Percentiles rank a stretch among this genome's conserved stretches.
phyloP scores from a whole-genome alignment of 2,113 vertebrate genomes.

The Sinocyclocheilus anshuiensis region DNA sequence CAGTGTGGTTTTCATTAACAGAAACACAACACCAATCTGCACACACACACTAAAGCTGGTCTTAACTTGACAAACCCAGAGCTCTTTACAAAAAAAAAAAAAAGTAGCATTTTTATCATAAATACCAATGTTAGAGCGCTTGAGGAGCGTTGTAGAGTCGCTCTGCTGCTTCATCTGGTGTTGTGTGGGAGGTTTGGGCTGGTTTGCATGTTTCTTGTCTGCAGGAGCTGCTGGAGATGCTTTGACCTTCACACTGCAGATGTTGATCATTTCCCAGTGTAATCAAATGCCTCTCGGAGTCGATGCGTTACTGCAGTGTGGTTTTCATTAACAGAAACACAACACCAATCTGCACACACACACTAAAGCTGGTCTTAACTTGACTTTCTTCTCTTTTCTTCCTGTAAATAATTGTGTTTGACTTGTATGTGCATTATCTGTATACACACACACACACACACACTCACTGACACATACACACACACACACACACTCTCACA shows the following conservation, averaged over 20 bases:
- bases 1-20: slow-evolving; percentile 67
- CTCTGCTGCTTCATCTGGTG: not conserved
- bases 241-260: slow-evolving; percentile 15
- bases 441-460: not conserved
- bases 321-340: slow-evolving; percentile 68
- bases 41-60: not conserved
- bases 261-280: slow-evolving; percentile 57
- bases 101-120: too few relatives aligned
- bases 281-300: slow-evolving; percentile 62
- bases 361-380: slow-evolving; percentile 6
- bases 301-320: slow-evolving; percentile 60
- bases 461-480: not conserved
- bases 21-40: slow-evolving; percentile 56
- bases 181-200: not conserved
- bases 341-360: slow-evolving; percentile 23
- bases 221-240: not conserved
- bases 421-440: slow-evolving; percentile 48
- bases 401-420: slow-evolving; percentile 60
- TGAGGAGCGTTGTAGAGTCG: too few relatives aligned
- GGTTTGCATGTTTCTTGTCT: not conserved
- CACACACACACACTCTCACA: not conserved
- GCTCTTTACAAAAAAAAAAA: too few relatives aligned
- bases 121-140: too few relatives aligned
- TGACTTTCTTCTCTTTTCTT: slow-evolving; percentile 52
- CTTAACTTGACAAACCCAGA: not conserved